Conservation (phyloP, 2,797 vertebrate species). For the Serranus cabrilla region DNA sequence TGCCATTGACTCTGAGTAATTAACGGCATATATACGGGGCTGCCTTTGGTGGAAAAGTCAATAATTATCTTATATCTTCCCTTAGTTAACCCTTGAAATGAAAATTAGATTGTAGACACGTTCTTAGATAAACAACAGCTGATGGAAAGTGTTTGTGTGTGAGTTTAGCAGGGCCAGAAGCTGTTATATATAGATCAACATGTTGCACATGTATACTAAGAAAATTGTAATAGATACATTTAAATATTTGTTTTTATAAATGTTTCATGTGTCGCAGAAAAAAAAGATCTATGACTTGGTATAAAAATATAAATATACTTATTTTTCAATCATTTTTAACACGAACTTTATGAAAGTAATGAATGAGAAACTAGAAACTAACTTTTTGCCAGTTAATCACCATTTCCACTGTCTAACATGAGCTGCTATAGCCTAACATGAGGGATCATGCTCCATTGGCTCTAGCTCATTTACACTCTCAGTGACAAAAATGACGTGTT, state of each 20-base stretch:
- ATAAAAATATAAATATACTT: too few relatives aligned
- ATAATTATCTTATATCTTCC: constrained; percentile 30
- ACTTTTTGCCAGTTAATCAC: neutral
- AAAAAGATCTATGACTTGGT: neutral
- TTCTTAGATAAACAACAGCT: constrained; percentile 7
- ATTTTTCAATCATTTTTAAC: neutral
- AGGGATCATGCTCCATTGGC: constrained; percentile 24
- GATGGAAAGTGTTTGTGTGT: neutral
- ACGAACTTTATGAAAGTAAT: neutral
- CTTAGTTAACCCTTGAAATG: constrained; percentile 36
- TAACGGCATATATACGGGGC: constrained; percentile 14
- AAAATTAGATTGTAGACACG: constrained; percentile 3
- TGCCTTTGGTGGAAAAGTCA: constrained; percentile 32
- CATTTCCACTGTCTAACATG: neutral
- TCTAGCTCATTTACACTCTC: constrained; percentile 5
- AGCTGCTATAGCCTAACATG: constrained; percentile 13
- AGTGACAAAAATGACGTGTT: constrained; percentile 1
- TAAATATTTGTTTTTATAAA: neutral
- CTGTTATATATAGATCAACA: neutral
- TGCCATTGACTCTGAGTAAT: constrained; percentile 16
- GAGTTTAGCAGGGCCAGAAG: neutral
- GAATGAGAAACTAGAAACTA: neutral
- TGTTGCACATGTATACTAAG: neutral
- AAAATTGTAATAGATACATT: neutral
- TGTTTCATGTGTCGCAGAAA: neutral